Percentiles rank a stretch among this genome's conserved stretches.
Evolutionary conservation across 2,113 vertebrate species (phyloP).

Genomic region (Dicentrarchus labrax): DNA sequence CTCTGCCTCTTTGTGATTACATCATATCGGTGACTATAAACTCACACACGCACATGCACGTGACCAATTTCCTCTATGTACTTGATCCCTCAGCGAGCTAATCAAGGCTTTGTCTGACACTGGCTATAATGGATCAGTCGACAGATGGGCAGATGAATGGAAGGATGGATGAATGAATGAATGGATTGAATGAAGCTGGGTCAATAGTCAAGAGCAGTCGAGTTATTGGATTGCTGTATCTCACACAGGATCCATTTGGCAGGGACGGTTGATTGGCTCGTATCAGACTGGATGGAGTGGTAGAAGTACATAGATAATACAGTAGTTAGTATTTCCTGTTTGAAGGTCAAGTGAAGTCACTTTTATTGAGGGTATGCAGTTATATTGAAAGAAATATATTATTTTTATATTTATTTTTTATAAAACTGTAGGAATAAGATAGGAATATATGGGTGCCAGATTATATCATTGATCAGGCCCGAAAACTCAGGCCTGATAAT

Average conservation of each 20-base stretch:
- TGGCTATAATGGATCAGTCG: neutral
- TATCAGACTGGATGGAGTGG: neutral
- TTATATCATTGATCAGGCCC: too few relatives aligned
- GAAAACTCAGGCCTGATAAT: too few relatives aligned
- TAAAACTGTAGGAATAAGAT: too few relatives aligned
- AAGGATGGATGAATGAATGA: neutral
- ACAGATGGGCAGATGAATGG: constrained; percentile 8
- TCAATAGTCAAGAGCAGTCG: constrained; percentile 19
- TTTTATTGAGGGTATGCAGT: neutral
- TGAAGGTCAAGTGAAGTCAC: constrained; percentile 12
- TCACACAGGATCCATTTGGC: constrained; percentile 7
- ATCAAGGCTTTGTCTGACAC: constrained; percentile 29
- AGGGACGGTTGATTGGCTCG: constrained; percentile 15
- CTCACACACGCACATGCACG: neutral
- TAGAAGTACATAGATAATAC: too few relatives aligned
- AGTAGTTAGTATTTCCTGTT: neutral
- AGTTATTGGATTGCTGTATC: constrained; percentile 21
- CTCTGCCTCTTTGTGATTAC: neutral
- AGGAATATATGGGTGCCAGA: too few relatives aligned
- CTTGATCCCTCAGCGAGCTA: constrained; percentile 15
- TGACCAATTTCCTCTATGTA: neutral
- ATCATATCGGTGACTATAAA: neutral
- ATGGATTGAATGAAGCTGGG: constrained; percentile 2
- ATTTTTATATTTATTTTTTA: neutral
- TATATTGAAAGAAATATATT: neutral